A percentile compares a stretch with the other conserved stretches of the same genome.
These are phyloP conservation scores for Thymelicus sylvestris DNA, from an alignment of 2,888 invertebrate species.

Conservation along the genomic window DNA sequence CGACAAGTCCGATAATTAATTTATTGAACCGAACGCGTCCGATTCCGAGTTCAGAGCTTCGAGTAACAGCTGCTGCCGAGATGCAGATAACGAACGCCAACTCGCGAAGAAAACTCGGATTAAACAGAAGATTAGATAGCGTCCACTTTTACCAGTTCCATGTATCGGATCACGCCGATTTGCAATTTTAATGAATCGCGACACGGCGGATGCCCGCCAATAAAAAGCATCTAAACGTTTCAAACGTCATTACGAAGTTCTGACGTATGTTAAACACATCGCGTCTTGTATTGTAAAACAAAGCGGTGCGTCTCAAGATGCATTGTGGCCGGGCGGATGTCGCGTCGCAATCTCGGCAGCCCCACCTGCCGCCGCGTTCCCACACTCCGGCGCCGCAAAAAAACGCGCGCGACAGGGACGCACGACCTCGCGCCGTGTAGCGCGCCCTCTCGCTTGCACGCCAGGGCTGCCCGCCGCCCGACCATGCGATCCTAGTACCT, in stretches of 20 bases:
- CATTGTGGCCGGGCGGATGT: constrained; percentile 83
- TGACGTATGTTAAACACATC: constrained; percentile 74
- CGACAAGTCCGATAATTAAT: constrained; percentile 29
- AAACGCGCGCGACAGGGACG: constrained; percentile 74
- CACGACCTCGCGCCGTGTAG: constrained; percentile 54
- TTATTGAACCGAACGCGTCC: constrained; percentile 16
- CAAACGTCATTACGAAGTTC: constrained; percentile 60
- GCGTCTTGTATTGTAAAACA: constrained; percentile 69
- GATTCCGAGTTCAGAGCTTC: neutral
- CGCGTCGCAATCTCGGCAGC: constrained; percentile 83
- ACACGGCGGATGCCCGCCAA: constrained; percentile 39
- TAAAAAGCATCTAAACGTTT: constrained; percentile 57
- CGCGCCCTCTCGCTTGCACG: constrained; percentile 66
- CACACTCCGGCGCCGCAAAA: constrained; percentile 84
- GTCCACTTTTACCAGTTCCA: constrained; percentile 43
- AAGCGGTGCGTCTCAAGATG: constrained; percentile 67
- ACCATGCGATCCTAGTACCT: constrained; percentile 54
- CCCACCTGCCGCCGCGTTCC: constrained; percentile 84
- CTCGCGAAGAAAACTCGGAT: constrained; percentile 38
- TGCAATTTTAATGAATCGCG: constrained; percentile 45
- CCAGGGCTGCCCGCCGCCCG: constrained; percentile 65
- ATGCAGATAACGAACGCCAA: constrained; percentile 17
- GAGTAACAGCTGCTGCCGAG: constrained; percentile 7
- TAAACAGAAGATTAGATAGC: constrained; percentile 38
- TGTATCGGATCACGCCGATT: constrained; percentile 37